Base-by-base conservation (phyloP, 2,888 invertebrate genomes). In the Masnerella sp. region DNA sequence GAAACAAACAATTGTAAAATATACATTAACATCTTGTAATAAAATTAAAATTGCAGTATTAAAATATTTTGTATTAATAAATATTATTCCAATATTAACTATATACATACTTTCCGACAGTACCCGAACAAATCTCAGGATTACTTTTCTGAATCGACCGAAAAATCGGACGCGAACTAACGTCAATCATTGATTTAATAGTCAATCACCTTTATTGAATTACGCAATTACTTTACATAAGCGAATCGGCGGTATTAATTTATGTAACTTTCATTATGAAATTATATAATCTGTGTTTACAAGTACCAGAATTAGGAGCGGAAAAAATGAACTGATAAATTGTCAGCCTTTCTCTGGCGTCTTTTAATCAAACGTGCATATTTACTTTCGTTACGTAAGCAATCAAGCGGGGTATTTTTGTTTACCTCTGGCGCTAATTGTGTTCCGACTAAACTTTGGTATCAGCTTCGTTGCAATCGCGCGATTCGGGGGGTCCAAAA, bases 221-320 rank as follows among this genome's bases (percentile, higher is more conserved):
- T 20, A 47, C 18, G 54, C 32, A 61, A 61, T 61, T 61, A 36
- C 52, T 52, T 61, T 54, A 69, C 49, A 34, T 40, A 69, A 61
- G 52, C 36, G 59, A 68, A 49, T 59, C 47, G 32, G 47, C n/a
- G 2, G n/a, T 40, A 47, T 61, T 61, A 61, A 61, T 69, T 61
- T 61, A 54, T 54, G 54, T 69, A 69, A 69, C 52, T 49, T 58
- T 42, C 58, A 18, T 58, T 25, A 61, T 59, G 45, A 38, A 45
- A 36, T 68, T 58, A 52, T 7, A 30, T 43, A 59, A 68, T 52
- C 51, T 59, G 43, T 52, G 59, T 69, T 62, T 54, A 69, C 47
- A 51, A 69, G 62, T 45, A 69, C 40, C 59, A 59, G 59, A 68
- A 68, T 59, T 68, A 68, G 51, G 43, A 30, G 61, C 36, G 40